phyloP scores from a whole-genome alignment of 2,888 invertebrate species.

The Drosophila diplacantha region DNA sequence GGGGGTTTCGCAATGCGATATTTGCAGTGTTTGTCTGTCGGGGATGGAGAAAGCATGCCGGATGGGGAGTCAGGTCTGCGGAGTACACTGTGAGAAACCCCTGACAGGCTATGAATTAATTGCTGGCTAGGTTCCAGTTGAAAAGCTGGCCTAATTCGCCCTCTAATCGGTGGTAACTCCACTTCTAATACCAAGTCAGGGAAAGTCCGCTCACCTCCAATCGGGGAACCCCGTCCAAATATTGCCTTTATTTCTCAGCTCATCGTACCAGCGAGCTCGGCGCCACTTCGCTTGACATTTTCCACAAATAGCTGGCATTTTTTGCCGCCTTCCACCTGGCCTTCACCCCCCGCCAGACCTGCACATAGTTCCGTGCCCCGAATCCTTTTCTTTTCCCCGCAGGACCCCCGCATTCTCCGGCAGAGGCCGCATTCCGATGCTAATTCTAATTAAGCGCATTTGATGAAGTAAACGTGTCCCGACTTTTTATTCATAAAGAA shows the following conservation, averaged over 20 bases:
- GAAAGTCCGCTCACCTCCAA: neutral
- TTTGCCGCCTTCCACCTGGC: constrained; percentile 15
- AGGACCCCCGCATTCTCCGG: constrained; percentile 8
- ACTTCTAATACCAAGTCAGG: neutral
- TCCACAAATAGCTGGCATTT: constrained; percentile 38
- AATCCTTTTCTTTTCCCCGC: constrained; percentile 4
- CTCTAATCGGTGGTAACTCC: neutral
- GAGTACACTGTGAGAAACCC: neutral
- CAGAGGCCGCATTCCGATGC: constrained; percentile 52
- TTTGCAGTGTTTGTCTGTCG: constrained; percentile 1
- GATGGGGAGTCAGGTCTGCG: neutral
- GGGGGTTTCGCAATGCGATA: constrained; percentile 22
- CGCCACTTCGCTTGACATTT: constrained; percentile 44
- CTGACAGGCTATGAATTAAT: neutral
- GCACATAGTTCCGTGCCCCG: constrained; percentile 19
- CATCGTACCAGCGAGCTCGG: neutral
- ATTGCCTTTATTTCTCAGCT: neutral
- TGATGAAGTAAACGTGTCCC: constrained; percentile 61
- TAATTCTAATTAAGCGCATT: constrained; percentile 60
- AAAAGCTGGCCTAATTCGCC: neutral
- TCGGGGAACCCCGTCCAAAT: constrained; percentile 6
- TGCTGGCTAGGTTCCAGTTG: neutral
- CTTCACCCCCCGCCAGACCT: constrained; percentile 1
- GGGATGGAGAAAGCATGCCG: constrained; percentile 34
- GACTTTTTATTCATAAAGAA: constrained; percentile 54